Percentiles rank a stretch among this genome's conserved stretches.
These are phyloP conservation scores for Teleopsis dalmanni DNA, from an alignment of 1,140 invertebrate genomes.

Conservation along the genomic window DNA sequence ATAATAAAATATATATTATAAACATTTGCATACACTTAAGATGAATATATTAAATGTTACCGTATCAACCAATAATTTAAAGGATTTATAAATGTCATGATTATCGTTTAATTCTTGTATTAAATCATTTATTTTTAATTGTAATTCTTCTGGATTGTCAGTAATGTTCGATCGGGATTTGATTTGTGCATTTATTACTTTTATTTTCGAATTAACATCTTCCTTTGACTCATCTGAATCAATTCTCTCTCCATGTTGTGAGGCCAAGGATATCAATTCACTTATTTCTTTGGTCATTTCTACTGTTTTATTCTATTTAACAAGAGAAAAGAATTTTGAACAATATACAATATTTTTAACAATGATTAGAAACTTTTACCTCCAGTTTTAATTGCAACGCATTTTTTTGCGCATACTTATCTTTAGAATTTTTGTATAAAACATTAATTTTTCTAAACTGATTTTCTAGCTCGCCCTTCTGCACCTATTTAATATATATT, in stretches of 20 bases:
- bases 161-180: constrained; percentile 6
- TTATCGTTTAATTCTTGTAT: constrained; percentile 6
- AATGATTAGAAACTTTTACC: too few species aligned
- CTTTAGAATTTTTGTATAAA: too few species aligned
- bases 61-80: constrained; percentile 3
- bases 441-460: too few species aligned
- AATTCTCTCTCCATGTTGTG: constrained; percentile 24
- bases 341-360: too few species aligned
- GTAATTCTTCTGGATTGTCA: constrained; percentile 1
- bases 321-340: too few species aligned
- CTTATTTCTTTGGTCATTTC: neutral
- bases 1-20: neutral
- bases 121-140: constrained; percentile 3
- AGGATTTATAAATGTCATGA: neutral
- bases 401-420: too few species aligned
- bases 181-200: constrained; percentile 26
- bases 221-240: constrained; percentile 19
- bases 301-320: too few species aligned
- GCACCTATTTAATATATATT: too few species aligned
- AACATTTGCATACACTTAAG: neutral
- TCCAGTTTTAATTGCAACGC: too few species aligned
- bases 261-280: constrained; percentile 3
- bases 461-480: too few species aligned
- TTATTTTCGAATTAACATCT: constrained; percentile 12
- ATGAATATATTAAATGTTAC: constrained; percentile 8